phyloP scores from a whole-genome alignment of 1,140 invertebrate species.

The Neocloeon triangulifer region DNA sequence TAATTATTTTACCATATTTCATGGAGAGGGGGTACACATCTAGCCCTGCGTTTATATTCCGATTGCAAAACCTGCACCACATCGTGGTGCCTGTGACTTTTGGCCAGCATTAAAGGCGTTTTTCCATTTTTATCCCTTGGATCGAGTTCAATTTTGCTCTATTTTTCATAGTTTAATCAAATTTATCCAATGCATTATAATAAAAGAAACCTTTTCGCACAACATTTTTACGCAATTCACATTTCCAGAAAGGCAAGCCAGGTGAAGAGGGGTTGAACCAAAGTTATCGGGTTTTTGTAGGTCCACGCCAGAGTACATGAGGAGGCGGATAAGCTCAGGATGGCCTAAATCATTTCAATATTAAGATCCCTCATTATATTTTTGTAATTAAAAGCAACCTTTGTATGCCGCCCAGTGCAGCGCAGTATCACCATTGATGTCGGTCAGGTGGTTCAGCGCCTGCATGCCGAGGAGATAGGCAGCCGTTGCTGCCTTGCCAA shows the following conservation, averaged over 20 bases:
- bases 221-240: constrained; percentile 53
- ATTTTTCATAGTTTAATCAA: constrained; percentile 15
- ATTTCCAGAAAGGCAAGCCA: constrained; percentile 77
- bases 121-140: constrained; percentile 77
- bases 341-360: constrained; percentile 33
- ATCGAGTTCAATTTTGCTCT: constrained; percentile 65
- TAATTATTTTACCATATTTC: constrained; percentile 45
- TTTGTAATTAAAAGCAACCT: no score
- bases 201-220: constrained; percentile 44
- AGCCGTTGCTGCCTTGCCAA: constrained; percentile 69
- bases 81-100: constrained; percentile 62
- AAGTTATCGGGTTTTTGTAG: constrained; percentile 77
- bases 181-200: neutral
- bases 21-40: constrained; percentile 64
- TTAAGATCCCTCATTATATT: neutral
- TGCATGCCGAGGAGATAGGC: constrained; percentile 74
- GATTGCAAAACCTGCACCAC: constrained; percentile 57
- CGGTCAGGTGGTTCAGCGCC: constrained; percentile 56
- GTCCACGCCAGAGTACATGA: constrained; percentile 79
- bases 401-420: constrained; percentile 87
- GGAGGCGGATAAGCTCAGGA: constrained; percentile 57
- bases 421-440: constrained; percentile 80
- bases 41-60: constrained; percentile 53
- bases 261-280: constrained; percentile 75
- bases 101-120: constrained; percentile 68